Evolutionary conservation across 1,140 invertebrate genomes (phyloP).

Genomic region (Sitodiplosis mosellana): DNA sequence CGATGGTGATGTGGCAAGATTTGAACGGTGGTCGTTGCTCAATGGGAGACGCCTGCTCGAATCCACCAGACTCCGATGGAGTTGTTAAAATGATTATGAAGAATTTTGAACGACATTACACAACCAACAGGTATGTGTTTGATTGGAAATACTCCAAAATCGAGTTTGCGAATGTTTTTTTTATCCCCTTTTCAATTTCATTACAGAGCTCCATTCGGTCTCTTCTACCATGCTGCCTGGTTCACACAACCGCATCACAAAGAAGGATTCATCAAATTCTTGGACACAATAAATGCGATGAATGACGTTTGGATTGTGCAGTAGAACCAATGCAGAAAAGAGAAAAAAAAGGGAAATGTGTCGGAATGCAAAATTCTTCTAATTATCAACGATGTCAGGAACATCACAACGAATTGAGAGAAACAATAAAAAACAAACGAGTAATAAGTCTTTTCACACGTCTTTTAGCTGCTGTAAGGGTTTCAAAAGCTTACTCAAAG

Average conservation of each 20-base stretch:
- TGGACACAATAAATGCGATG: slow-evolving; percentile 78
- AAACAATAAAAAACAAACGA: no score
- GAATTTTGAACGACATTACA: slow-evolving; percentile 87
- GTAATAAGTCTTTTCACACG: no score
- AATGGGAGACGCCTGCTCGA: slow-evolving; percentile 89
- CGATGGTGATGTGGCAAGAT: slow-evolving; percentile 96
- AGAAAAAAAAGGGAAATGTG: no score
- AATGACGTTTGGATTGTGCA: slow-evolving; percentile 77
- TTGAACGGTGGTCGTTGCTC: slow-evolving; percentile 82
- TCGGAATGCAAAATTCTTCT: no score
- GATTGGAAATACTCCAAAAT: neutral
- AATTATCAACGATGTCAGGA: no score
- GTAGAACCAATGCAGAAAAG: slow-evolving; percentile 30
- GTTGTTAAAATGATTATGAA: slow-evolving; percentile 90
- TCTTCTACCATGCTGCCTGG: slow-evolving; percentile 90
- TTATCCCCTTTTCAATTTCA: no score
- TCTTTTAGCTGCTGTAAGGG: no score
- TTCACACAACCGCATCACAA: slow-evolving; percentile 89
- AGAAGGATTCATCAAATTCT: slow-evolving; percentile 80
- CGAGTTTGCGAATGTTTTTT: no score
- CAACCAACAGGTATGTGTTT: slow-evolving; percentile 56
- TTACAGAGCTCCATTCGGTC: slow-evolving; percentile 70
- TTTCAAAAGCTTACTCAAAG: no score
- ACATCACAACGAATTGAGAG: no score
- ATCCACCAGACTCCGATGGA: slow-evolving; percentile 69